Percentiles rank a stretch among this genome's conserved stretches.
Conservation (phyloP, 2,888 invertebrate species). For the Noctua janthina region DNA sequence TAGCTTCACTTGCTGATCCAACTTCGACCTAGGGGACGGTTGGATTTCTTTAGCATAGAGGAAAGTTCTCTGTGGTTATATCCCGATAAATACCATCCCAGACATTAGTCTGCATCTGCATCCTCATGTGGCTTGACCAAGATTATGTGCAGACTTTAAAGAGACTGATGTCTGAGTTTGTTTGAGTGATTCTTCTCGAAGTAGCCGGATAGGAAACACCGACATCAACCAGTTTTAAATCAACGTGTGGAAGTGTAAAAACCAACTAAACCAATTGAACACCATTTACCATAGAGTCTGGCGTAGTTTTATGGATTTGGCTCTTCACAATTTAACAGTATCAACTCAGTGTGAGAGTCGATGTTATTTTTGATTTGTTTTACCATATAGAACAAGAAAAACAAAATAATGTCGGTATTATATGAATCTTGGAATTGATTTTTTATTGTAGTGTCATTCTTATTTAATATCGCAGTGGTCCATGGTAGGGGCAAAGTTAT, state of each 20-base stretch:
- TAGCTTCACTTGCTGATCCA: background rate
- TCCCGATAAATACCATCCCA: background rate
- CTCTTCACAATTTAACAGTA: background rate
- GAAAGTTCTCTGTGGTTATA: background rate
- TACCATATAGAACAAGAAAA: background rate
- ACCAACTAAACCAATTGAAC: background rate
- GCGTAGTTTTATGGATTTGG: background rate
- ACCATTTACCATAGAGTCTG: background rate
- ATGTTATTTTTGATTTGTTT: background rate
- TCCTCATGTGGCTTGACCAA: background rate
- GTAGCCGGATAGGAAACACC: background rate
- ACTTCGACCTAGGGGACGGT: background rate
- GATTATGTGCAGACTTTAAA: background rate
- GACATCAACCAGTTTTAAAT: background rate
- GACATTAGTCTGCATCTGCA: background rate
- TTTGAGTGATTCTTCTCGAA: background rate
- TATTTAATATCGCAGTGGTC: background rate
- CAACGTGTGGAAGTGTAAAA: background rate
- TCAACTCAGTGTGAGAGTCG: no score
- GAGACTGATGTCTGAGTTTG: background rate
- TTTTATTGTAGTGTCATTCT: background rate
- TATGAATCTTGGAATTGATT: background rate
- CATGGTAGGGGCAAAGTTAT: slow-evolving; percentile 37
- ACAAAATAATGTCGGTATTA: background rate
- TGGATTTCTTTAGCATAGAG: background rate